phyloP scores from a whole-genome alignment of 2,888 invertebrate species.

The Drosophila tanythrix region DNA sequence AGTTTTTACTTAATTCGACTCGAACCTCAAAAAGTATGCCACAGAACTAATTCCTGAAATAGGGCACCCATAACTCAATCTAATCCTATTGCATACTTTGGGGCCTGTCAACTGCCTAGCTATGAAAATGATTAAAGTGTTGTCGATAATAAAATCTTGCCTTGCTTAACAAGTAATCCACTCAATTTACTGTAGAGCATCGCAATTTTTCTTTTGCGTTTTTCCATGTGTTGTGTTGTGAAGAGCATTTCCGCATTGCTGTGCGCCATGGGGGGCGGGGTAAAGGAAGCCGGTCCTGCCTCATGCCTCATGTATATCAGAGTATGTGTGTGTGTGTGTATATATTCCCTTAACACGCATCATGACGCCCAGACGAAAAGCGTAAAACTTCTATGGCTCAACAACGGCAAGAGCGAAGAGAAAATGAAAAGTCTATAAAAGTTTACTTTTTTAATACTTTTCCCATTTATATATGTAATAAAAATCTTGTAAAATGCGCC shows the following conservation, averaged over 20 bases:
- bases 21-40: slow-evolving; percentile 37
- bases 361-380: slow-evolving; percentile 76
- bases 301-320: background rate
- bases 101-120: slow-evolving; percentile 12
- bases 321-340: slow-evolving; percentile 18
- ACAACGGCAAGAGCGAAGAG: slow-evolving; percentile 6
- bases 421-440: slow-evolving; percentile 74
- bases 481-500: slow-evolving; percentile 82
- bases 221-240: slow-evolving; percentile 24
- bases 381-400: slow-evolving; percentile 57
- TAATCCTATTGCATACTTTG: slow-evolving; percentile 47
- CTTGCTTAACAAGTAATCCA: slow-evolving; percentile 14
- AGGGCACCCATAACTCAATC: background rate
- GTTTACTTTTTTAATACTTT: slow-evolving; percentile 82
- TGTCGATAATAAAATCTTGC: background rate
- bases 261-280: slow-evolving; percentile 5
- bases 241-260: slow-evolving; percentile 42
- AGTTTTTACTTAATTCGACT: background rate
- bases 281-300: slow-evolving; percentile 28
- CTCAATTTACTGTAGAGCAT: slow-evolving; percentile 33
- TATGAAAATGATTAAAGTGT: background rate
- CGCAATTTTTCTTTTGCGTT: slow-evolving; percentile 32
- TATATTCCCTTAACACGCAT: slow-evolving; percentile 74
- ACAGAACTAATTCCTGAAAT: slow-evolving; percentile 6
- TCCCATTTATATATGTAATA: slow-evolving; percentile 79